Evolutionary conservation across 2,113 vertebrate species (phyloP).

Genomic region (Petromus typicus): DNA sequence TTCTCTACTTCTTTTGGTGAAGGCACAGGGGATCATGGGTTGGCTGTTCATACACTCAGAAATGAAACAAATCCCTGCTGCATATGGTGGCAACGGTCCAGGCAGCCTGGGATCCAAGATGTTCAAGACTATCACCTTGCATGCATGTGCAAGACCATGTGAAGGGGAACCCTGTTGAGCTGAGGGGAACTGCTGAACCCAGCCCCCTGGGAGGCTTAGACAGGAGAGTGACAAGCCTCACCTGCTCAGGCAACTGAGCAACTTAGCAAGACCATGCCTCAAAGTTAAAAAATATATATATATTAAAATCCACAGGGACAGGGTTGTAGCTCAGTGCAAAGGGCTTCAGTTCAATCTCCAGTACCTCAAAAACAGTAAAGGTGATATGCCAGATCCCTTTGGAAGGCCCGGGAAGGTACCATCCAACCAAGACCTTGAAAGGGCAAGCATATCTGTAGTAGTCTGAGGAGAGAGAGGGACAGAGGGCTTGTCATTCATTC

Average conservation of each 20-base stretch:
- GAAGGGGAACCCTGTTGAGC: background rate
- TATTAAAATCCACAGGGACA: no score
- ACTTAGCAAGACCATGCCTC: background rate
- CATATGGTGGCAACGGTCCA: background rate
- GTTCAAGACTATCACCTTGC: background rate
- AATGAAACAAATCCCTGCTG: background rate
- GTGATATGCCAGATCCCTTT: background rate
- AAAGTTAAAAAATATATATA: background rate
- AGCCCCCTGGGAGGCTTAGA: background rate
- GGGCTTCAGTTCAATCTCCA: background rate
- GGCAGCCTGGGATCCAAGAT: background rate
- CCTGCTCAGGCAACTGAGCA: background rate
- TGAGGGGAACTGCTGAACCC: background rate
- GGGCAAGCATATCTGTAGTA: no score
- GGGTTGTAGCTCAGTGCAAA: background rate
- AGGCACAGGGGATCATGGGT: background rate
- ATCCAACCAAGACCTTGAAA: background rate
- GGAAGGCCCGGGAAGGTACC: background rate
- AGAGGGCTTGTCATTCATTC: background rate
- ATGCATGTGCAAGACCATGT: rapidly evolving
- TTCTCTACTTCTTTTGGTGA: background rate
- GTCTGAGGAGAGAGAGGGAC: background rate
- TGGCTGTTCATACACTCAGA: background rate
- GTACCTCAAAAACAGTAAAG: background rate
- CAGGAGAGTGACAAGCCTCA: background rate